phyloP scores from a whole-genome alignment of 1,140 invertebrate species.

The Caenorhabditis remanei region DNA sequence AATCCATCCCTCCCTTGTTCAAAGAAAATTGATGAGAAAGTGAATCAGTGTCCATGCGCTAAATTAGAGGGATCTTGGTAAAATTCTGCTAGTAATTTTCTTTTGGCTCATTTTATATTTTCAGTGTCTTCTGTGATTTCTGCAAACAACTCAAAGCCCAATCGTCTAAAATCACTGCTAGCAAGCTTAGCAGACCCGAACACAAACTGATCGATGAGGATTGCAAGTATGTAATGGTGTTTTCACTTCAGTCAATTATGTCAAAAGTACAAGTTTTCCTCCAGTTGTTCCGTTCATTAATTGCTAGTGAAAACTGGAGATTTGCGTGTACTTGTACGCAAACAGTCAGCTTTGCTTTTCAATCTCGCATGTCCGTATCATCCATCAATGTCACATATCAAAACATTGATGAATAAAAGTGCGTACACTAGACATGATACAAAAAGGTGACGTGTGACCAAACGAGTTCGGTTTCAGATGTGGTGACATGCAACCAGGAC shows the following conservation, averaged over 20 bases:
- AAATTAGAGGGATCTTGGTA: constrained; percentile 77
- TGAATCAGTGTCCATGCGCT: constrained; percentile 77
- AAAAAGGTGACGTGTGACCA: constrained; percentile 6
- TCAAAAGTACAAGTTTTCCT: neutral
- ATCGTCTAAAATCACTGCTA: constrained; percentile 54
- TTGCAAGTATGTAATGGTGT: constrained; percentile 60
- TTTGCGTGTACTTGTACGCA: constrained; percentile 18
- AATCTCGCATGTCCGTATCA: neutral
- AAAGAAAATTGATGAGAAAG: constrained; percentile 78
- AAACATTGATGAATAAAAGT: neutral
- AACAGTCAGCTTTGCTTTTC: neutral
- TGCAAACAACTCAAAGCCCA: constrained; percentile 77
- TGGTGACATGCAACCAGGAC: constrained; percentile 69
- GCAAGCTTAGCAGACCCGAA: neutral
- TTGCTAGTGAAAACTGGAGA: neutral
- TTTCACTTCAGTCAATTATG: constrained; percentile 31
- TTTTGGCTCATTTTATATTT: constrained; percentile 37
- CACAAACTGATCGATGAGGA: constrained; percentile 63
- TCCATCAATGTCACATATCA: neutral
- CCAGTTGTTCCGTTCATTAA: neutral
- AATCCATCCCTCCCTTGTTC: constrained; percentile 77
- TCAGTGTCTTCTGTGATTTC: constrained; percentile 77
- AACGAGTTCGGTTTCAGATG: constrained; percentile 61
- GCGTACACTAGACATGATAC: neutral
- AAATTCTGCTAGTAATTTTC: neutral